Evolutionary conservation across 2,888 invertebrate genomes (phyloP).

Genomic region (Cetonia aurata): DNA sequence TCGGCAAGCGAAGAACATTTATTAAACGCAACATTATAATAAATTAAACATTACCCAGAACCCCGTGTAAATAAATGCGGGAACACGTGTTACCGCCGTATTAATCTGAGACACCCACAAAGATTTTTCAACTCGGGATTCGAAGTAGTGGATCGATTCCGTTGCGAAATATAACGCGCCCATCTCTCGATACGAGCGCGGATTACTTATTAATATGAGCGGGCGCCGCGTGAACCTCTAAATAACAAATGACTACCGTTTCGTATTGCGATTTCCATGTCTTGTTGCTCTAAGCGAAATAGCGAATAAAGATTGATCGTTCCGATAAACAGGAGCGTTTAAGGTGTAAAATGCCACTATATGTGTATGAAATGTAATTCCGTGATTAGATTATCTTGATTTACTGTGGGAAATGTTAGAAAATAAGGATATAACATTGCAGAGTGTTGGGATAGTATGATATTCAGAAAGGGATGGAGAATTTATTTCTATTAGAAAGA

Average conservation of each 20-base stretch:
- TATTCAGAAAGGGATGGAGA: too few species aligned
- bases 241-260: conserved; percentile 36
- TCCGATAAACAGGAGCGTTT: too few species aligned
- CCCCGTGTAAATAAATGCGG: conserved; percentile 32
- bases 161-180: neutral
- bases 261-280: too few species aligned
- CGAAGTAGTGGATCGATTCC: neutral
- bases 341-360: too few species aligned
- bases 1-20: conserved; percentile 12
- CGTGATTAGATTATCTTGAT: too few species aligned
- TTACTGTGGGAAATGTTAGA: too few species aligned
- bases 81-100: conserved; percentile 33
- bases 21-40: conserved; percentile 30
- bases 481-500: too few species aligned
- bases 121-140: neutral
- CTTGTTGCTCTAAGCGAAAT: too few species aligned
- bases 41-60: conserved; percentile 21
- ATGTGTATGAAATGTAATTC: too few species aligned
- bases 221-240: conserved; percentile 11
- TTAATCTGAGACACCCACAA: conserved; percentile 32
- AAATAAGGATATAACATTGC: too few species aligned
- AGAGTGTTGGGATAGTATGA: too few species aligned
- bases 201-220: neutral
- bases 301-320: too few species aligned
- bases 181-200: neutral